Evolutionary conservation across 2,797 vertebrate genomes (phyloP).

Genomic region (Anabacerthia variegaticeps): DNA sequence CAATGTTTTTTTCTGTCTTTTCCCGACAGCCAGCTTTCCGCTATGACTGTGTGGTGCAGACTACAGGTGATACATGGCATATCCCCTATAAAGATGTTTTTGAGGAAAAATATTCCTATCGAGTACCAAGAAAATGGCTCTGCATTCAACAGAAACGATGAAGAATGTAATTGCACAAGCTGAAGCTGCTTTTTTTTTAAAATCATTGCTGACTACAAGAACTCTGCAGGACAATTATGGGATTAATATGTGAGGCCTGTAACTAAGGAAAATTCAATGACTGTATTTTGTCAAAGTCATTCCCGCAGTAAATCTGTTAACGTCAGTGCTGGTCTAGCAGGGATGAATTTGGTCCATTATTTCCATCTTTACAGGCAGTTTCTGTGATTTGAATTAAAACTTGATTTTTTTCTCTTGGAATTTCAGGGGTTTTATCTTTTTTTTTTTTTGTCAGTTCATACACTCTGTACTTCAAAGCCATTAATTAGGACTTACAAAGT

Average conservation of each 20-base stretch:
- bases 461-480: background rate
- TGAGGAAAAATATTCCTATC: constrained; percentile 82
- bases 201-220: background rate
- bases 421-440: background rate
- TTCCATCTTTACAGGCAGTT: background rate
- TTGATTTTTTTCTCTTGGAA: background rate
- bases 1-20: constrained; percentile 2
- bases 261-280: background rate
- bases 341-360: background rate
- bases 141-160: constrained; percentile 79
- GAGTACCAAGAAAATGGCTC: constrained; percentile 90
- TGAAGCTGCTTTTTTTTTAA: background rate
- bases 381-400: constrained; percentile 33
- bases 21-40: constrained; percentile 77
- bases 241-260: background rate
- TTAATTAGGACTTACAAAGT: background rate
- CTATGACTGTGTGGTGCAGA: constrained; percentile 91
- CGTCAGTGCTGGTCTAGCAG: background rate
- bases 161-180: background rate
- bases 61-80: constrained; percentile 87
- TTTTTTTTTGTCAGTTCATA: background rate
- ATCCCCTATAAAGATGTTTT: constrained; percentile 87
- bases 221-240: background rate
- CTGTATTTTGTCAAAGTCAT: background rate
- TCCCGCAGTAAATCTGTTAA: background rate